phyloP scores from a whole-genome alignment of 2,113 vertebrate genomes.

The Oreotrochilus melanogaster region DNA sequence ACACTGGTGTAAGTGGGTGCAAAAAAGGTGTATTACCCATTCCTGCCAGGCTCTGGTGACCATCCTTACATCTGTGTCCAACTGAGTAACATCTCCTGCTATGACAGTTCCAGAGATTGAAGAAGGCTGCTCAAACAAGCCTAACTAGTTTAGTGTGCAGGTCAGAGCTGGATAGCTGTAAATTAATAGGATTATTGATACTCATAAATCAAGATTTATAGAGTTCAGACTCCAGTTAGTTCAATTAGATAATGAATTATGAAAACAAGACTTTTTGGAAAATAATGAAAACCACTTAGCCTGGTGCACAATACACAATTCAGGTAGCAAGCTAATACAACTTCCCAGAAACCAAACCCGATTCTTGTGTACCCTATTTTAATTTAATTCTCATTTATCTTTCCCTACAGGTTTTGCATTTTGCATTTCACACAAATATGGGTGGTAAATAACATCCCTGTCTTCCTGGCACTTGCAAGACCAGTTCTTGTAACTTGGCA shows the following conservation, averaged over 20 bases:
- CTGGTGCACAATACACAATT: not conserved
- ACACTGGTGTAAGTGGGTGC: not conserved
- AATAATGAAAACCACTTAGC: conserved; percentile 6
- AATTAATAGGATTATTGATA: conserved; percentile 58
- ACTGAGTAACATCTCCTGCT: not conserved
- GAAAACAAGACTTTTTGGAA: conserved; percentile 21
- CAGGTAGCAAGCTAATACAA: not conserved
- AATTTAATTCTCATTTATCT: not conserved
- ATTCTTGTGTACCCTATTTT: not conserved
- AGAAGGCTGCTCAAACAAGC: not conserved
- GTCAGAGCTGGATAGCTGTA: conserved; percentile 7
- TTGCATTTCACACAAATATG: not conserved
- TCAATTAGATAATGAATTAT: conserved; percentile 55
- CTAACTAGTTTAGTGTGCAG: not conserved
- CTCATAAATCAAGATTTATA: conserved; percentile 18
- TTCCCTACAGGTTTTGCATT: not conserved
- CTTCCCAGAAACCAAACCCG: not conserved
- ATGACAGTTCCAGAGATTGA: not conserved
- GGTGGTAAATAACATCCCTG: not conserved
- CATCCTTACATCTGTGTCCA: not conserved
- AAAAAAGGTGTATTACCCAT: not conserved
- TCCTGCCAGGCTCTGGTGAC: not conserved
- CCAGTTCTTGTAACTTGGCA: not conserved
- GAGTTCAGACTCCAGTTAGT: conserved; percentile 21
- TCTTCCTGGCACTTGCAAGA: not conserved